phyloP scores from a whole-genome alignment of 1,140 invertebrate genomes.

The Armadillidium nasatum region DNA sequence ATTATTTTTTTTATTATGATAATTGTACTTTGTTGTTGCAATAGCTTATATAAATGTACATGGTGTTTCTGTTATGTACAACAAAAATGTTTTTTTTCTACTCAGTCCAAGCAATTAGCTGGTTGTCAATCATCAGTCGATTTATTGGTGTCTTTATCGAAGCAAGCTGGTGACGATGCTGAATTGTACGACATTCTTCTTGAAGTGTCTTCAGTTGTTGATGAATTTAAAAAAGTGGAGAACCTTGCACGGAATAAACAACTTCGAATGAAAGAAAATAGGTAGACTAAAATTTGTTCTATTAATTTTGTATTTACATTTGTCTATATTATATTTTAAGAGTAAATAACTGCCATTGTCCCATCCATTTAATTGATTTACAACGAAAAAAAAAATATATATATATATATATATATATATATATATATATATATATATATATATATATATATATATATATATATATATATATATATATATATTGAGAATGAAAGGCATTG shows the following conservation, averaged over 20 bases:
- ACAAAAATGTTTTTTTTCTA: conserved; percentile 53
- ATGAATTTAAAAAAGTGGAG: conserved; percentile 60
- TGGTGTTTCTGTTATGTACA: conserved; percentile 54
- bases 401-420: too few species aligned
- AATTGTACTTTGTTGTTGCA: conserved; percentile 43
- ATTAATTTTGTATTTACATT: conserved; percentile 19
- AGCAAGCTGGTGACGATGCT: conserved; percentile 60
- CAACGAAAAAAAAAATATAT: background rate
- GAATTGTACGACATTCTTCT: conserved; percentile 60
- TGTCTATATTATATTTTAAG: background rate
- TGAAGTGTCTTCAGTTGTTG: conserved; percentile 46
- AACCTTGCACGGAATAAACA: conserved; percentile 65
- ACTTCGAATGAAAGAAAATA: conserved; percentile 65
- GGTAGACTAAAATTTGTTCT: conserved; percentile 51
- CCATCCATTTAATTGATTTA: too few species aligned
- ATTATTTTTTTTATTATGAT: conserved; percentile 27
- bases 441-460: conserved; percentile 1
- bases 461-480: background rate
- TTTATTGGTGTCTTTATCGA: conserved; percentile 69
- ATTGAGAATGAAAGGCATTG: too few species aligned
- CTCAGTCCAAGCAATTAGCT: conserved; percentile 61
- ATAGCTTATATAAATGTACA: conserved; percentile 54
- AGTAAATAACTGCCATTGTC: too few species aligned
- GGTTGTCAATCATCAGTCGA: conserved; percentile 69
- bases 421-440: too few species aligned